phyloP scores from a whole-genome alignment of 2,113 vertebrate species.

The Platichthys flesus region DNA sequence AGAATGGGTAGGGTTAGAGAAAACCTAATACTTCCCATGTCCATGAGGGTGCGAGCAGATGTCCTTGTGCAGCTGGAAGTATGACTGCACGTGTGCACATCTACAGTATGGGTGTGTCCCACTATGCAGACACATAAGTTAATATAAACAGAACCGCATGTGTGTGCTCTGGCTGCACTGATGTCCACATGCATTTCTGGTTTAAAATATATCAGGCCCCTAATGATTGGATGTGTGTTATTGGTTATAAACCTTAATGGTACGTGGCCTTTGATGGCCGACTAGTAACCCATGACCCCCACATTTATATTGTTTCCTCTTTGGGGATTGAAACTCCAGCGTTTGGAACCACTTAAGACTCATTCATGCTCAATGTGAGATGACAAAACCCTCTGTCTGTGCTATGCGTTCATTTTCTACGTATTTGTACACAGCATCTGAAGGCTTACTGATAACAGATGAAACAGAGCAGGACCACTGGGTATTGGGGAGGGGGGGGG shows the following conservation, averaged over 20 bases:
- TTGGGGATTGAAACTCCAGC: background rate
- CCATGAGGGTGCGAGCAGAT: too few species aligned
- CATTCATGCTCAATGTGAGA: too few species aligned
- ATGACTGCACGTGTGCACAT: conserved; percentile 20
- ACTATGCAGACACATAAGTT: conserved; percentile 24
- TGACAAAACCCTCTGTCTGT: too few species aligned
- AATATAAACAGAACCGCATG: conserved; percentile 37
- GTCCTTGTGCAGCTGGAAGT: background rate
- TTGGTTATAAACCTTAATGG: conserved; percentile 16
- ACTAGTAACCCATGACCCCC: conserved; percentile 22
- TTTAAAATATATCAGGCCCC: conserved; percentile 25
- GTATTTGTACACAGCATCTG: too few species aligned
- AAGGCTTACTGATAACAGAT: too few species aligned
- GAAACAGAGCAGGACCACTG: too few species aligned
- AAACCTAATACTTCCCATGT: too few species aligned
- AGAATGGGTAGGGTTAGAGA: too few species aligned
- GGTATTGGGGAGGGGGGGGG: too few species aligned
- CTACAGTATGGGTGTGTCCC: background rate
- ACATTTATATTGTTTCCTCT: background rate
- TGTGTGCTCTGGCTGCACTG: conserved; percentile 3
- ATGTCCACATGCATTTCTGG: conserved; percentile 24
- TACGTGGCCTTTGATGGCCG: background rate
- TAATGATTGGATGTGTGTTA: conserved; percentile 9
- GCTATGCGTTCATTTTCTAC: too few species aligned
- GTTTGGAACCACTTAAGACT: background rate